Conservation (phyloP, 2,888 invertebrate genomes). For the Silvanus unidentatus region DNA sequence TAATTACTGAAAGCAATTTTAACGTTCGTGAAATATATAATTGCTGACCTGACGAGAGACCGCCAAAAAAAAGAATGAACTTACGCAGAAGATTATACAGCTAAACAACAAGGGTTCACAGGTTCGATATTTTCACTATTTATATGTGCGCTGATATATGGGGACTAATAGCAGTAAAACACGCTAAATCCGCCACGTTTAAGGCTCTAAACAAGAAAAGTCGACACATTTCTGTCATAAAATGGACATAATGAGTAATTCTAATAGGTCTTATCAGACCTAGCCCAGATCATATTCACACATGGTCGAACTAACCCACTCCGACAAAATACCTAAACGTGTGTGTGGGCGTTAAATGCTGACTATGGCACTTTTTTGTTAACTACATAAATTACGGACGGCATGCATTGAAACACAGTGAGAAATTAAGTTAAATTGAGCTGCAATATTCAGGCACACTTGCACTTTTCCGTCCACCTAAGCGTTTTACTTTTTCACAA, state of each 20-base stretch:
- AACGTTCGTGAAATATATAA: too few species aligned
- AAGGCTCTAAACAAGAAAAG: slow-evolving; percentile 10
- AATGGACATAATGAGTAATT: slow-evolving; percentile 37
- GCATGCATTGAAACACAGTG: slow-evolving; percentile 10
- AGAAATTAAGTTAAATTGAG: slow-evolving; percentile 19
- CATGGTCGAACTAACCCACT: slow-evolving; percentile 25
- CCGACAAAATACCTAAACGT: background rate
- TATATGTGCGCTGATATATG: slow-evolving; percentile 7
- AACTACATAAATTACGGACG: slow-evolving; percentile 2
- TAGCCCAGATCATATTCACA: slow-evolving; percentile 32
- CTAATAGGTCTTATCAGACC: slow-evolving; percentile 32
- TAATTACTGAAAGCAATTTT: too few species aligned
- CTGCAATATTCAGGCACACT: slow-evolving; percentile 14
- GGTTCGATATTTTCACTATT: slow-evolving; percentile 5
- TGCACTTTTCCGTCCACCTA: background rate
- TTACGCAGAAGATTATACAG: too few species aligned
- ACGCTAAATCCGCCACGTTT: slow-evolving; percentile 10
- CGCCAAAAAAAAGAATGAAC: too few species aligned
- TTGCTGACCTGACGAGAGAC: too few species aligned
- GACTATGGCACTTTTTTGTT: background rate
- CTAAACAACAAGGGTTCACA: too few species aligned
- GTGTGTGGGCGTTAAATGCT: background rate
- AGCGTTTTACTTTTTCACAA: too few species aligned
- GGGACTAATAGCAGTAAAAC: slow-evolving; percentile 11
- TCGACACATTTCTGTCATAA: slow-evolving; percentile 28